Conservation (phyloP, 2,888 invertebrate species). For the Cistogaster globosa region DNA sequence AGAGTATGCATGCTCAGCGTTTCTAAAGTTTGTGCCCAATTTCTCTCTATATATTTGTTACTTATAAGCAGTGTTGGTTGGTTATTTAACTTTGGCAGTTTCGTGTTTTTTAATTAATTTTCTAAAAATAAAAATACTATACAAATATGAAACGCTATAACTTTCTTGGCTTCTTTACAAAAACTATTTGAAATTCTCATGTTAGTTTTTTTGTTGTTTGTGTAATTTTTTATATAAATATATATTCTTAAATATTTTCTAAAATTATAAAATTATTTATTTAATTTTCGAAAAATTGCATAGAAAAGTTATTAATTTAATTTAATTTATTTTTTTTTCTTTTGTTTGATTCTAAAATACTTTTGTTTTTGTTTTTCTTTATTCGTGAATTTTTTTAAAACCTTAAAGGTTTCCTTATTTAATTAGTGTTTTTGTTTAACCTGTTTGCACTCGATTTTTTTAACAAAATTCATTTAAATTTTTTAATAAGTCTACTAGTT, state of each 20-base stretch:
- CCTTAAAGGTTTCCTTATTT: constrained; percentile 70
- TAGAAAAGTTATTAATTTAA: not conserved
- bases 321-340: constrained; percentile 39
- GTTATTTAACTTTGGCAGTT: constrained; percentile 77
- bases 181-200: constrained; percentile 78
- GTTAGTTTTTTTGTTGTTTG: constrained; percentile 73
- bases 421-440: constrained; percentile 59
- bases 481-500: constrained; percentile 56
- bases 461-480: constrained; percentile 61
- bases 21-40: constrained; percentile 59
- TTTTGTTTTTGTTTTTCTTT: constrained; percentile 71
- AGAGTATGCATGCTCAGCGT: constrained; percentile 29
- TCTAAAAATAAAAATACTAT: constrained; percentile 47
- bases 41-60: constrained; percentile 58
- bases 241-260: constrained; percentile 75
- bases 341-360: constrained; percentile 66
- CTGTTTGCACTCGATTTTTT: constrained; percentile 80
- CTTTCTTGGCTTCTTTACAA: constrained; percentile 31
- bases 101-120: constrained; percentile 66
- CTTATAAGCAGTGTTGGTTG: constrained; percentile 71
- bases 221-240: constrained; percentile 18
- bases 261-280: constrained; percentile 69
- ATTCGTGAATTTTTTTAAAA: constrained; percentile 52
- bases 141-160: constrained; percentile 54
- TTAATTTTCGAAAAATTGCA: constrained; percentile 52